Base-by-base conservation (phyloP, 2,888 invertebrate genomes). In the Anthrax anthrax region DNA sequence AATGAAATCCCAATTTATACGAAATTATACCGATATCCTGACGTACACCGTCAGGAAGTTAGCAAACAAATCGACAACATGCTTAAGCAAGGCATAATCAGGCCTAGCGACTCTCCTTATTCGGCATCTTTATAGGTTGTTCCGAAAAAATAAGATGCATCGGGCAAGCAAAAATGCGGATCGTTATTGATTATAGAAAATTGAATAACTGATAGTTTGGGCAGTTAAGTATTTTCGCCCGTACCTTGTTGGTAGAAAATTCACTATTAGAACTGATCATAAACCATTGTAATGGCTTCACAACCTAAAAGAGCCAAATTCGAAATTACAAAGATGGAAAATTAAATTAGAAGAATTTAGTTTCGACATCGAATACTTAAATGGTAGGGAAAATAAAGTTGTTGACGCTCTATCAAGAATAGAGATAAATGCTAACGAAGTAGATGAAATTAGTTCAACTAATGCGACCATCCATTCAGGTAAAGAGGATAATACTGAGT, bases 391-490 rank as follows among this genome's bases (percentile, higher is more conserved):
- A 34, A 34, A 34, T 14, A 34, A 12, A 34, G 40, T 40, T 13
- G 47, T 45, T 12, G 50, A 50, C 18, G 43, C 45, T 5, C 16
- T 50, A 10, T 45, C 45, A 17, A 19, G 50, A 37, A 10, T 50
- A n/a, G 27, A 43, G 42, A 34, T 37, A 14, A 42, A 47, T 17
- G 36, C 42, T 34, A 37, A 42, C n/a, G 23, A 27, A 17, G 9
- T 27, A 27, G 42, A 43, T 8, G 34, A 40, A n/a, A 38, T 47
- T 18, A 41, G 47, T 37, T 43, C 43, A 18, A 41, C 39, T 4
- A 18, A 42, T 13, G 49, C 49, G 23, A 54, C 52, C 14, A 49
- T 52, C 16, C 49, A 50, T 37, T 51, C 47, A 18, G 52, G 45
- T 3, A 12, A 16, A 18, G 51, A 52, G 46, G 44, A 51, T 43